These are phyloP conservation scores for Plectropomus leopardus DNA, from an alignment of 2,113 vertebrate species.

Conservation along the genomic window DNA sequence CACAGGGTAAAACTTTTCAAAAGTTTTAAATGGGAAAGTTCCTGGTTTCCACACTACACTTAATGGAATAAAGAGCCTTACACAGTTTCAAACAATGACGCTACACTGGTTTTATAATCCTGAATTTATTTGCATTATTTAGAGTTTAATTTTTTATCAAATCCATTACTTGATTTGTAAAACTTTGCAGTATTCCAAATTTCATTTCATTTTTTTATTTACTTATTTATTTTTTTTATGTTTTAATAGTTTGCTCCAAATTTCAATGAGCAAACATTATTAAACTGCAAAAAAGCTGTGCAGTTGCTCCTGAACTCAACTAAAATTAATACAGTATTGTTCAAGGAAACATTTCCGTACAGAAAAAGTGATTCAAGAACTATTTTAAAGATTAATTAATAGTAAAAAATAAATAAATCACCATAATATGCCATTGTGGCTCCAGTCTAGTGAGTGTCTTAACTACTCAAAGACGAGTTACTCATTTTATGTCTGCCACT, in stretches of 20 bases:
- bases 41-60: not conserved
- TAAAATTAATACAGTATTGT: not conserved
- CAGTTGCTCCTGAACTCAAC: not conserved
- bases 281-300: not conserved
- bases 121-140: slow-evolving; percentile 18
- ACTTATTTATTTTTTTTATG: not conserved
- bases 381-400: not conserved
- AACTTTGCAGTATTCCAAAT: not conserved
- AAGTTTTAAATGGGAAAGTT: slow-evolving; percentile 32
- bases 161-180: slow-evolving; percentile 17
- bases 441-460: not conserved
- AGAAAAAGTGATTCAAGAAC: not conserved
- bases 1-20: slow-evolving; percentile 18
- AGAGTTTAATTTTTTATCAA: slow-evolving; percentile 27
- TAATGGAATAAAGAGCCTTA: slow-evolving; percentile 13
- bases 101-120: not conserved
- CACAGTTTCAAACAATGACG: not conserved
- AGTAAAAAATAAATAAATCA: not conserved
- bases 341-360: not conserved
- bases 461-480: not conserved
- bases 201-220: not conserved
- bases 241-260: not conserved
- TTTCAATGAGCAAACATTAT: not conserved
- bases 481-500: not conserved
- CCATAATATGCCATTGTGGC: not conserved